Conservation (phyloP, 2,113 vertebrate species). For the Ramphastos sulfuratus region DNA sequence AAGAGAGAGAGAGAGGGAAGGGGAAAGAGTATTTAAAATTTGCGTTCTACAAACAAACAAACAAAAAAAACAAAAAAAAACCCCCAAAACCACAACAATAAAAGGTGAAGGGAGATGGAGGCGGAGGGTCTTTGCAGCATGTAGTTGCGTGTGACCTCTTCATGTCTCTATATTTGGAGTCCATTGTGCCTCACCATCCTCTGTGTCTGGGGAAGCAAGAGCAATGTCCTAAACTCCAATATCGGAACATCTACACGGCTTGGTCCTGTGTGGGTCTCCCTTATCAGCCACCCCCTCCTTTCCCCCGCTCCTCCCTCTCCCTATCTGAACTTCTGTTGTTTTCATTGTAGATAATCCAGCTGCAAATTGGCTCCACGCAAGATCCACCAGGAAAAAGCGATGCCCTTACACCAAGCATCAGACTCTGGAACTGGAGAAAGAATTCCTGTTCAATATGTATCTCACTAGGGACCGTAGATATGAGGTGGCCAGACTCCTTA, state of each 20-base stretch:
- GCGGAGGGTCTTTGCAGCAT: not conserved
- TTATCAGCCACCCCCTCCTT: not conserved
- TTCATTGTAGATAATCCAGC: slow-evolving; percentile 89
- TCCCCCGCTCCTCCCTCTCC: no score
- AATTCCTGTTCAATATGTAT: slow-evolving; percentile 99
- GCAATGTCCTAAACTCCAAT: not conserved
- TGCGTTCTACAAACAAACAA: not conserved
- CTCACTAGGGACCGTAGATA: slow-evolving; percentile 98
- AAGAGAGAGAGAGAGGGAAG: not conserved
- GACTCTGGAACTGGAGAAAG: slow-evolving; percentile 97
- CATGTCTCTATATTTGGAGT: slow-evolving; percentile 22
- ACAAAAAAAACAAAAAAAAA: not conserved
- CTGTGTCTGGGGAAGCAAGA: not conserved
- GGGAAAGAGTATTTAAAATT: slow-evolving; percentile 11
- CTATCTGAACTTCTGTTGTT: slow-evolving; percentile 44
- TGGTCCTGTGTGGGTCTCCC: not conserved
- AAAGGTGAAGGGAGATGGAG: not conserved
- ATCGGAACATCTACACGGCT: not conserved
- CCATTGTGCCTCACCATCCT: slow-evolving; percentile 43
- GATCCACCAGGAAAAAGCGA: slow-evolving; percentile 95
- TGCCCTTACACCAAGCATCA: slow-evolving; percentile 97
- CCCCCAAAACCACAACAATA: not conserved
- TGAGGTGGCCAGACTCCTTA: slow-evolving; percentile 93
- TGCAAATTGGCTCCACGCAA: slow-evolving; percentile 98
- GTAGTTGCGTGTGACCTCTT: slow-evolving; percentile 50